A percentile compares a stretch with the other conserved stretches of the same genome.
Evolutionary conservation across 2,113 vertebrate genomes (phyloP).

Genomic region (Festucalex cinctus): DNA sequence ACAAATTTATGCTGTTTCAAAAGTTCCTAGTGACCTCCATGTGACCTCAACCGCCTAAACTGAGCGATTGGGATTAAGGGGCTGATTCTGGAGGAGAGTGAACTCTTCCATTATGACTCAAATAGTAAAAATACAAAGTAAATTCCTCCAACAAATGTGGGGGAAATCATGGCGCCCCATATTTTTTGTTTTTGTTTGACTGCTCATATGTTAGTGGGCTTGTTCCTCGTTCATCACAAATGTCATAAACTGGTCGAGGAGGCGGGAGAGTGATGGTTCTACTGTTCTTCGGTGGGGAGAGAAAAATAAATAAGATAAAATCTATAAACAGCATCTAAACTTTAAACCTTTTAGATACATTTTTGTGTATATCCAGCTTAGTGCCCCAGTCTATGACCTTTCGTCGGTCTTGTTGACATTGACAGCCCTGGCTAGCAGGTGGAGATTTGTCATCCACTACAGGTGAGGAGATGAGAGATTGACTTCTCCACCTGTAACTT

Average conservation of each 20-base stretch:
- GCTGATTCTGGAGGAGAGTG: neutral
- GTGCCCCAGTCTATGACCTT: neutral
- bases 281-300: neutral
- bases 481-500: constrained; percentile 57
- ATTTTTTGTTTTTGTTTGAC: no score
- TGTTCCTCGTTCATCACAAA: no score
- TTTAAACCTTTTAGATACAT: neutral
- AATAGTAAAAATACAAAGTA: no score
- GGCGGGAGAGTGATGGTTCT: no score
- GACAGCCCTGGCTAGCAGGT: constrained; percentile 37
- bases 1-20: neutral
- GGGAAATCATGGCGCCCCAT: no score
- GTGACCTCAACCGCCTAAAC: neutral
- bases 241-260: no score
- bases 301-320: no score
- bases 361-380: neutral
- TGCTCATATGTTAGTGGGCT: no score
- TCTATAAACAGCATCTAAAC: neutral
- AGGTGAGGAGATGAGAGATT: constrained; percentile 44
- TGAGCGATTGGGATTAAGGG: neutral
- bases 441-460: constrained; percentile 41
- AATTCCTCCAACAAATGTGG: no score
- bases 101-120: no score
- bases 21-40: neutral
- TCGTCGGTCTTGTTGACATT: constrained; percentile 33